phyloP scores from a whole-genome alignment of 2,797 vertebrate species.

The Neostethus bicornis region DNA sequence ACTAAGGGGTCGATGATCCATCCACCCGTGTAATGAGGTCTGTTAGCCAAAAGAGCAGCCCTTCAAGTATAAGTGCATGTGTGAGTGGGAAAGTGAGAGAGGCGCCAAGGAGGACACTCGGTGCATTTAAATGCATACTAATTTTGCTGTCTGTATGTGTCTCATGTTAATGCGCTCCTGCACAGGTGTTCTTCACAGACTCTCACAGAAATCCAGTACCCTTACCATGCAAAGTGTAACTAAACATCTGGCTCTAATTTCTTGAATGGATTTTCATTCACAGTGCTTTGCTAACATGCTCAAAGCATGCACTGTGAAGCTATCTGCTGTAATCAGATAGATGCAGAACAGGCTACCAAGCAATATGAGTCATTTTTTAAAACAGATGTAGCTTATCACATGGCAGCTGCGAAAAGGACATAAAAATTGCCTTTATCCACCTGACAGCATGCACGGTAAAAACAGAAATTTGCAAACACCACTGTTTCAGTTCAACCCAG shows the following conservation, averaged over 20 bases:
- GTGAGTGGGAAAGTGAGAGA: conserved; percentile 20
- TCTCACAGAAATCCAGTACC: conserved; percentile 24
- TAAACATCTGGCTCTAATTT: conserved; percentile 43
- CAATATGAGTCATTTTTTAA: background rate
- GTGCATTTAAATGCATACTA: conserved; percentile 35
- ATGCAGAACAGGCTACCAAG: conserved; percentile 10
- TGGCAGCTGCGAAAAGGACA: background rate
- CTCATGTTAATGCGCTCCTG: conserved; percentile 19
- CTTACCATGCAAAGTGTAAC: conserved; percentile 35
- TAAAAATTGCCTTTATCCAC: background rate
- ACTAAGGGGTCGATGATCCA: conserved; percentile 69
- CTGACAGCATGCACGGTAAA: background rate
- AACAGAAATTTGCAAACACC: background rate
- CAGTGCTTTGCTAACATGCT: conserved; percentile 16
- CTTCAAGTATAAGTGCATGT: conserved; percentile 57
- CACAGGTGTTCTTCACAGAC: conserved; percentile 38
- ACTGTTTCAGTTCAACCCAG: too few species aligned
- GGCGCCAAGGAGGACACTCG: conserved; percentile 29
- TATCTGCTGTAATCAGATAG: conserved; percentile 30
- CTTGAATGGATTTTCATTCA: conserved; percentile 35
- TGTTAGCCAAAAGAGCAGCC: conserved; percentile 74
- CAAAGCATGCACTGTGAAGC: conserved; percentile 15
- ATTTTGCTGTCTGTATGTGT: conserved; percentile 15
- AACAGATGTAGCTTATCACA: background rate
- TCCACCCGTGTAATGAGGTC: conserved; percentile 78